Evolutionary conservation across 2,888 invertebrate species (phyloP).

Genomic region (Polymixis lichenea): DNA sequence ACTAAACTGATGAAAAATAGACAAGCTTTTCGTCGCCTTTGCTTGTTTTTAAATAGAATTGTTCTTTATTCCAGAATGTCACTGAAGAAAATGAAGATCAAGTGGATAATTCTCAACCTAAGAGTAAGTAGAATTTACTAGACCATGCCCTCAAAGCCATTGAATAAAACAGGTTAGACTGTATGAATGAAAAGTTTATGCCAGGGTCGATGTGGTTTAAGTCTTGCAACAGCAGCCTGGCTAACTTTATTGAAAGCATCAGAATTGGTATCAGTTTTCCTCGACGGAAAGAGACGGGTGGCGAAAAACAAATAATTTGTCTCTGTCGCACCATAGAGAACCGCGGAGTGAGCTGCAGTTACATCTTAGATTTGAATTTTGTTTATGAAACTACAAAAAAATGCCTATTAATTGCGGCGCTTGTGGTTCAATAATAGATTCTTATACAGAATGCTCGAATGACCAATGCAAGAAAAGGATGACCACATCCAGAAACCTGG

Average conservation of each 20-base stretch:
- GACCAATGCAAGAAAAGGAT: too few species aligned
- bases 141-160: neutral
- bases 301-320: too few species aligned
- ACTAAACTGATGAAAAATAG: neutral
- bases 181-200: conserved; percentile 22
- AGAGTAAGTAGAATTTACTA: conserved; percentile 37
- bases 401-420: too few species aligned
- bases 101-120: conserved; percentile 31
- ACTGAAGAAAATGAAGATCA: conserved; percentile 33
- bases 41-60: neutral
- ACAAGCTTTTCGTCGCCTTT: too few species aligned
- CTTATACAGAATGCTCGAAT: too few species aligned
- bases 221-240: neutral
- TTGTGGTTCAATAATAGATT: too few species aligned
- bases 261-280: conserved; percentile 30
- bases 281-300: too few species aligned
- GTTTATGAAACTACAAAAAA: too few species aligned
- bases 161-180: neutral
- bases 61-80: conserved; percentile 30
- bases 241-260: conserved; percentile 19
- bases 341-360: too few species aligned
- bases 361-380: too few species aligned
- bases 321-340: too few species aligned
- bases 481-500: too few species aligned
- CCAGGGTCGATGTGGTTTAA: conserved; percentile 6